Evolutionary conservation across 92 coral and sea anemone genomes (phyloP).

Genomic region (Blastomussa wellsi): DNA sequence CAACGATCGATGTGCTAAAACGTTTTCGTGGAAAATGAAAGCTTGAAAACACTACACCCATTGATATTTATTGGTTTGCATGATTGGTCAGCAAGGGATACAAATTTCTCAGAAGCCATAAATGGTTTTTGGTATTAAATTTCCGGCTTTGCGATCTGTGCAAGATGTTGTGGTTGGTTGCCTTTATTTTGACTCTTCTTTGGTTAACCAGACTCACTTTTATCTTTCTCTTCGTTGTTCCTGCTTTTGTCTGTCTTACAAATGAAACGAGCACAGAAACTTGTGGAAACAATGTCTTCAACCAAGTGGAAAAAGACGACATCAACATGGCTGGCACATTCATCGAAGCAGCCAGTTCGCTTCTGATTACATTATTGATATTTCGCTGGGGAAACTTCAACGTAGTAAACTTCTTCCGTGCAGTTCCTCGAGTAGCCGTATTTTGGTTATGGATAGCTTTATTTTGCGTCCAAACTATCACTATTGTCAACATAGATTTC

Average conservation of each 20-base stretch:
- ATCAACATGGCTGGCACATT: conserved; percentile 61
- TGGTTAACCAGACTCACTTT: conserved; percentile 42
- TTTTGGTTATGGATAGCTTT: conserved; percentile 71
- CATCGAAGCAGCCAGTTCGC: conserved; percentile 54
- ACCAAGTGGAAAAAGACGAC: conserved; percentile 44
- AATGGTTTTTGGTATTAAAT: neutral
- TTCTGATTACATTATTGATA: conserved; percentile 18
- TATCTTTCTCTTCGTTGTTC: conserved; percentile 47
- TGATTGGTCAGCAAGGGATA: neutral
- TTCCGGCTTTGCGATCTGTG: neutral
- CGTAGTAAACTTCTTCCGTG: conserved; percentile 40
- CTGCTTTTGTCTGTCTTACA: conserved; percentile 58
- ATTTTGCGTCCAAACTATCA: neutral
- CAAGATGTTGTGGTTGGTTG: conserved; percentile 18
- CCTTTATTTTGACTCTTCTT: conserved; percentile 26
- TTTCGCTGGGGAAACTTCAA: conserved; percentile 69
- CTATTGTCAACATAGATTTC: conserved; percentile 18
- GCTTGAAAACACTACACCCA: neutral
- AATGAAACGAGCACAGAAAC: conserved; percentile 55
- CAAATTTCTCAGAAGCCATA: neutral
- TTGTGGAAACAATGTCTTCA: conserved; percentile 61
- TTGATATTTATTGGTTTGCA: no score
- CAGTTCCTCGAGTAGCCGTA: conserved; percentile 40
- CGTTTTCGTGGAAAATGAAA: neutral
- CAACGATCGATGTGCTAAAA: neutral